Evolutionary conservation across 1,140 invertebrate species (phyloP), one percentile per base, ranked within the genome.

Genomic region (Nomia melanderi): DNA sequence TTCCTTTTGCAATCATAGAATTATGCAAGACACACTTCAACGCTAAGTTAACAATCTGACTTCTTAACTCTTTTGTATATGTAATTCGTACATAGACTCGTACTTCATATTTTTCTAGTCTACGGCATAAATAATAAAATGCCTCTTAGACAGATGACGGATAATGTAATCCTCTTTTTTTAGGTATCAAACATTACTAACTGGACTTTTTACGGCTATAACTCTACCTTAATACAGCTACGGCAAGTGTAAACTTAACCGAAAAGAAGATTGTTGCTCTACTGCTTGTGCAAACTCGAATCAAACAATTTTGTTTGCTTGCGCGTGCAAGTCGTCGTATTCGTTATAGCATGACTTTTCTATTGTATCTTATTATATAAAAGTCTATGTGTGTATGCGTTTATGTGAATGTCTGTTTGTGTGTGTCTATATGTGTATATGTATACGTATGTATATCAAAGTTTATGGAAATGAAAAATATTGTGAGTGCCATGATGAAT

Each of bases 11-110:
- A 29, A 71, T 60, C 39, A 53, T 50, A 23, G 31, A 77, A 39
- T 59, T 23, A 75, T 75, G 63, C 63, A 33, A 59, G 41, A 69
- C 56, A 69, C 29, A n/a, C 53, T 76, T 76, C 39, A 36, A 70
- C 63, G 27, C 27, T 65, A 74, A 39, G 27, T 41, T 75, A 75
- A 75, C 29, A 67, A 67, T 44, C n/a, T 36, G 33, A 77, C 25
- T 20, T 14, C 44, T 50, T 8, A 53, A 66, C 50, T 33, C 50
- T 25, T 53, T 31, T 31, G 27, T 47, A 64, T 64, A 27, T 33
- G 20, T 65, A 27, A 65, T 47, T n/a, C 27, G 27, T 50, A 29
- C 23, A 50, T 39, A 65, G 44, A 65, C 39, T 65, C 25, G 36
- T 60, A 23, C 29, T n/a, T 50, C 31, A 36, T 50, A 25, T 33